Conservation (phyloP, 2,888 invertebrate genomes). For the Rotaria sp. region DNA sequence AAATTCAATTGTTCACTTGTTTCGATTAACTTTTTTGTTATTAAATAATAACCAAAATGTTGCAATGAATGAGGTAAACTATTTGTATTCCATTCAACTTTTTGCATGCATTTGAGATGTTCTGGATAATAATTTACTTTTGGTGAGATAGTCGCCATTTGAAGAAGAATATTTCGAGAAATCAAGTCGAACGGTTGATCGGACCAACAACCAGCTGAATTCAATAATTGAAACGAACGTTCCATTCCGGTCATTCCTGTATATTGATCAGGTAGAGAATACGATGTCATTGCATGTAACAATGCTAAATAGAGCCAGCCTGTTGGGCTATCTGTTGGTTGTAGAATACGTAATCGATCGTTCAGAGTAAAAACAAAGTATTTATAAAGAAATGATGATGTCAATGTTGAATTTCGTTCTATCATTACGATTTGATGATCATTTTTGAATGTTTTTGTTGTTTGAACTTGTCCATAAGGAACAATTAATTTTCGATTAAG, state of each 20-base stretch:
- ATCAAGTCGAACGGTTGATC: background rate
- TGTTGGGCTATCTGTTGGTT: background rate
- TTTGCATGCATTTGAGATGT: background rate
- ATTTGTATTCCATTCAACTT: background rate
- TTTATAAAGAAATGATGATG: background rate
- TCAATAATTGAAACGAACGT: background rate
- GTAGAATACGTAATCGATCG: constrained; percentile 23
- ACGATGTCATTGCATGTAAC: background rate
- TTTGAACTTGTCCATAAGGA: background rate
- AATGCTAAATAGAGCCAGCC: constrained; percentile 19
- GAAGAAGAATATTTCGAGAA: background rate
- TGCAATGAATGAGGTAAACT: background rate
- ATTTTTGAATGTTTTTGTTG: too few species aligned
- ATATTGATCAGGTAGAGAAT: background rate
- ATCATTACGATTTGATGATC: background rate
- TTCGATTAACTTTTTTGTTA: background rate
- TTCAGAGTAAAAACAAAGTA: background rate
- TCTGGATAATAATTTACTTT: background rate
- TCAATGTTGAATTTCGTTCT: background rate
- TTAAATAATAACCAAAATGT: constrained; percentile 5
- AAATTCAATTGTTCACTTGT: background rate
- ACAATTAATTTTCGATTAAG: background rate
- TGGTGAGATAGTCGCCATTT: background rate
- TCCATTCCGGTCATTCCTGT: constrained; percentile 26
- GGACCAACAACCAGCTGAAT: constrained; percentile 2